Conservation (phyloP, 2,113 vertebrate species). For the Labeo rohita region DNA sequence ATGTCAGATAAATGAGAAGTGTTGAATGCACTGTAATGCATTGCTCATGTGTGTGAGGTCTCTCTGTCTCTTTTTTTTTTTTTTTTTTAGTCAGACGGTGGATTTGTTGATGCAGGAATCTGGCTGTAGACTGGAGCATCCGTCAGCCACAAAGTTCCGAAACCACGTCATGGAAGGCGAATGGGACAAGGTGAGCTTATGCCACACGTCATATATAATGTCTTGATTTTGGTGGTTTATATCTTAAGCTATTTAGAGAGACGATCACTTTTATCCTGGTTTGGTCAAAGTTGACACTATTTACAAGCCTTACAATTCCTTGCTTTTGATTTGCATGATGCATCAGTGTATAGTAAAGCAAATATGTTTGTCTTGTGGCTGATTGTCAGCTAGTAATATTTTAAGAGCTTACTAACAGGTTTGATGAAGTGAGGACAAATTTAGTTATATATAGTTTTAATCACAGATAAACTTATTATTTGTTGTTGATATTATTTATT, state of each 20-base stretch:
- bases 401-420: too few relatives aligned
- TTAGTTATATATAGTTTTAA: background rate
- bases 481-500: background rate
- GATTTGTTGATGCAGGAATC: slow-evolving; percentile 99
- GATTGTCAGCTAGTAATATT: too few relatives aligned
- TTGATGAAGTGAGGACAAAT: background rate
- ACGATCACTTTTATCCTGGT: background rate
- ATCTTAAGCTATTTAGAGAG: background rate
- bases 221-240: background rate
- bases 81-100: slow-evolving; percentile 99
- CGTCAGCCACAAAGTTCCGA: slow-evolving; percentile 98
- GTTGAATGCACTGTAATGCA: background rate
- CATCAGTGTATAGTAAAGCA: background rate
- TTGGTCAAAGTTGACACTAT: background rate
- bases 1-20: background rate
- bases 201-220: background rate
- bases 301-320: background rate
- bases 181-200: slow-evolving; percentile 95
- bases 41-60: background rate
- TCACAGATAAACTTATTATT: background rate
- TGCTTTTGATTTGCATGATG: background rate
- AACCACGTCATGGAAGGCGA: slow-evolving; percentile 99
- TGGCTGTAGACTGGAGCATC: slow-evolving; percentile 98
- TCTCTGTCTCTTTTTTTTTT: slow-evolving; percentile 50
- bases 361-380: background rate